Evolutionary conservation across 2,113 vertebrate species (phyloP).

Genomic region (Oryzias javanicus): DNA sequence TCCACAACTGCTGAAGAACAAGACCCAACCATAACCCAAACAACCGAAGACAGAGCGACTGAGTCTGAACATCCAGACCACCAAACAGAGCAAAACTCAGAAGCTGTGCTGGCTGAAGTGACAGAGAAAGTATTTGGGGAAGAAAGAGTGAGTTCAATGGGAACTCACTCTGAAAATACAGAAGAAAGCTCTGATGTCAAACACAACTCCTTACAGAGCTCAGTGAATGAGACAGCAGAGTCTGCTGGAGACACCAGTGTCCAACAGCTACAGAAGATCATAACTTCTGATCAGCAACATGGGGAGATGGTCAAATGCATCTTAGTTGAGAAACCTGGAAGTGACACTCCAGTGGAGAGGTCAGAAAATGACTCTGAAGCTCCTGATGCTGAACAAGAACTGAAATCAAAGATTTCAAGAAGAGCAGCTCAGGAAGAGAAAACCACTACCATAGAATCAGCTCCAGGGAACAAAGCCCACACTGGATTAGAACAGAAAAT

Average conservation of each 20-base stretch:
- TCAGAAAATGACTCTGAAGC: background rate
- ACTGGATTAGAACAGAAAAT: slow-evolving; percentile 4
- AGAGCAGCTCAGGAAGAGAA: background rate
- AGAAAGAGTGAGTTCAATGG: too few relatives aligned
- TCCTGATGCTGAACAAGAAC: slow-evolving; percentile 4
- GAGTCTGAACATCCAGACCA: background rate
- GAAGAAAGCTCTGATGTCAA: slow-evolving; percentile 1
- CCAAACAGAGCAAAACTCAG: background rate
- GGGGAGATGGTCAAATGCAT: too few relatives aligned
- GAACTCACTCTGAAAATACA: background rate
- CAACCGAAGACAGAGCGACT: background rate
- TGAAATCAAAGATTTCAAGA: background rate
- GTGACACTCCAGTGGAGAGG: background rate
- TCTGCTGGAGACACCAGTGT: too few relatives aligned
- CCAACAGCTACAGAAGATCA: too few relatives aligned
- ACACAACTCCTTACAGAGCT: background rate
- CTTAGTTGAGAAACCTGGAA: background rate
- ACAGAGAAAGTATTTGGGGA: background rate
- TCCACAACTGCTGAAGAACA: accelerated
- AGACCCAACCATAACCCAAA: background rate
- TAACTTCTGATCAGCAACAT: too few relatives aligned
- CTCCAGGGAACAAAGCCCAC: background rate
- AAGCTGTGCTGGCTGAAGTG: background rate
- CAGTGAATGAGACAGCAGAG: background rate
- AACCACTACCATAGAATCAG: background rate